Evolutionary conservation across 2,113 vertebrate species (phyloP), one percentile per base, ranked within the genome.

Genomic region (Terrapene triunguis): DNA sequence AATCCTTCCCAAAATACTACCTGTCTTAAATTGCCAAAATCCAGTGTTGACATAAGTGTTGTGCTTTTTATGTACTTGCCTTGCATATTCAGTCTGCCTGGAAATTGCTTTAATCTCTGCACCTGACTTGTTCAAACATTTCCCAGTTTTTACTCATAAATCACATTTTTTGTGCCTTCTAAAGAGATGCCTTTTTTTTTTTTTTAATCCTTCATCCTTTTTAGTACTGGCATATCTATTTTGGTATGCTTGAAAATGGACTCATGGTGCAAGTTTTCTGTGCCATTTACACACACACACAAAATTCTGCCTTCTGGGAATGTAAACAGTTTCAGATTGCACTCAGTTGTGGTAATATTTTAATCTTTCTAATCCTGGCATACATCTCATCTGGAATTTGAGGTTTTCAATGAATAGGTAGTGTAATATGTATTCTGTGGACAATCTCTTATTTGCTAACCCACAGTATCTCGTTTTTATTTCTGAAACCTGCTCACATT

Each of bases 71-170:
- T 50, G 19, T 86, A 35, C 53, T 14, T 96, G 3, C 8, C 35
- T 47, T 38, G 4, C 3, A 2, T 42, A 16, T 17, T 76, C 32
- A 53, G 84, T 35, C 55, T 80, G 4, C 17, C 84, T 87, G 74
- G 72, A 88, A 87, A 72, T 78, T 84, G 38, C 35, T 62, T 88
- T 93, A 84, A 10, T 88, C 84, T 82, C 82, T 72, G 44, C 50
- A n/a, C 38, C 25, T 19, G 5, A n/a, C 38, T 89, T 92, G 17
- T 53, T 92, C 44, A 79, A 24, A 5, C 32, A n/a, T 55, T 78
- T 89, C 29, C 5, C 17, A 32, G 24, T 65, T 91, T 51, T 78
- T 80, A 57, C 2, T 55, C 44, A 42, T 80, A 32, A 12, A 42
- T 53, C 84, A 78, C 35, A 57, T 8, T 53, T 80, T 85, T 86